Base-by-base conservation (phyloP, 1,140 invertebrate species). In the Lasaia peninsularis region DNA sequence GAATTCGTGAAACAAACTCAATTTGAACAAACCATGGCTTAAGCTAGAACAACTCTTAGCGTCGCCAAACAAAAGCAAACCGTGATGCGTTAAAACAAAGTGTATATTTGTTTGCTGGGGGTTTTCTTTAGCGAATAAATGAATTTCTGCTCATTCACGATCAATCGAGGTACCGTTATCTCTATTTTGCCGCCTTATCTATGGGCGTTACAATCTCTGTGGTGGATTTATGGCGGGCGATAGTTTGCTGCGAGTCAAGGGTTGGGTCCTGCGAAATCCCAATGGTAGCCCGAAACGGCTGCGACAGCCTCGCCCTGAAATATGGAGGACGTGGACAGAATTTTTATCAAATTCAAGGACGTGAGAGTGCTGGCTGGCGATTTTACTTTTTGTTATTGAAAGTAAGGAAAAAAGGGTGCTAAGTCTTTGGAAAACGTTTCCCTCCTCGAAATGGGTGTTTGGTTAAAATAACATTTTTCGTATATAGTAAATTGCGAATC, bases 141-240 rank as follows among this genome's bases (percentile, higher is more conserved):
- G 65, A 71, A 71, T 68, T 67, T 63, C 65, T 65, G 62, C 63
- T 73, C 69, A 68, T 73, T 70, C 65, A 64, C 63, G 68, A 73
- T 73, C 71, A 71, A 70, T 73, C 65, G 65, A 63, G 58, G 57
- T 62, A 63, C 57, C 60, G 66, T 71, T 71, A 71, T 71, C 69
- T 71, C 63, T 71, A 59, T 71, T 71, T 71, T 71, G 69, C 65
- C 69, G 65, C 61, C 69, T 71, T 71, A 71, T 71, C 69, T 65
- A 65, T 63, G 66, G 65, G 65, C 60, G 66, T 64, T 62, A 67
- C 63, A 66, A 68, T 60, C 63, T 68, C 69, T 63, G 63, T 71
- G 63, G 60, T 55, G 67, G 65, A 71, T 71, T 68, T 68, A 71
- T 71, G 63, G 63, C 54, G 33, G 52, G 34, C 64, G 60, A 66